Evolutionary conservation across 2,113 vertebrate species (phyloP).

Genomic region (Aegypius monachus): DNA sequence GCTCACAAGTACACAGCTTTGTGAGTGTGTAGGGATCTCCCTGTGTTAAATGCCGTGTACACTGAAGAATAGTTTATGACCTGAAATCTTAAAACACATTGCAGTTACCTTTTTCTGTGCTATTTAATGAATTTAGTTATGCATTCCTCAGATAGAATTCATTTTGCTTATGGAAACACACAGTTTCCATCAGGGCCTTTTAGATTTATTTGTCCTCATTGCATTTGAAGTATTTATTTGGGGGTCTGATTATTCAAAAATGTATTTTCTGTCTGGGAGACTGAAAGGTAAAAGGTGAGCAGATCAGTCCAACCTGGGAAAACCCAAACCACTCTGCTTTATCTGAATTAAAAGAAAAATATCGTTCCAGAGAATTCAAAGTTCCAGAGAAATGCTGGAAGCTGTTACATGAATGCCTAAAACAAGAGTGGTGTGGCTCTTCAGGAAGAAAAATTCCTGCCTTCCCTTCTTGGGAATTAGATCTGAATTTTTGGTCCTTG

Average conservation of each 20-base stretch:
- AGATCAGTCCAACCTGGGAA: not conserved
- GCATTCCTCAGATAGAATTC: not conserved
- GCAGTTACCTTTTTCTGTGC: not conserved
- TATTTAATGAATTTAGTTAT: not conserved
- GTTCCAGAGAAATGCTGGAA: not conserved
- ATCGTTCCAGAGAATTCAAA: not conserved
- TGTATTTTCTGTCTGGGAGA: not conserved
- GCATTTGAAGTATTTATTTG: not conserved
- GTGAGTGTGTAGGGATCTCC: not conserved
- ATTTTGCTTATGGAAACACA: not conserved
- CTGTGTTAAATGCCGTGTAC: accelerated
- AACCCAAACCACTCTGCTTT: not conserved
- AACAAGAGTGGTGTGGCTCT: not conserved
- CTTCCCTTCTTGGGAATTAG: not conserved
- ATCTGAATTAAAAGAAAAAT: not conserved
- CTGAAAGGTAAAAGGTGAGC: not conserved
- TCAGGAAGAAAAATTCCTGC: not conserved
- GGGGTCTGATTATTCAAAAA: not conserved
- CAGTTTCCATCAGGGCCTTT: not conserved
- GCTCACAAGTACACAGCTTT: not conserved
- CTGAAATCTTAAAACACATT: not conserved
- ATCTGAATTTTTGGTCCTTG: not conserved
- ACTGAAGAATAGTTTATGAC: not conserved
- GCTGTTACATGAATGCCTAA: not conserved
- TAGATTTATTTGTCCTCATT: not conserved